phyloP scores from a whole-genome alignment of 2,797 vertebrate species.

The Poecile montanus region DNA sequence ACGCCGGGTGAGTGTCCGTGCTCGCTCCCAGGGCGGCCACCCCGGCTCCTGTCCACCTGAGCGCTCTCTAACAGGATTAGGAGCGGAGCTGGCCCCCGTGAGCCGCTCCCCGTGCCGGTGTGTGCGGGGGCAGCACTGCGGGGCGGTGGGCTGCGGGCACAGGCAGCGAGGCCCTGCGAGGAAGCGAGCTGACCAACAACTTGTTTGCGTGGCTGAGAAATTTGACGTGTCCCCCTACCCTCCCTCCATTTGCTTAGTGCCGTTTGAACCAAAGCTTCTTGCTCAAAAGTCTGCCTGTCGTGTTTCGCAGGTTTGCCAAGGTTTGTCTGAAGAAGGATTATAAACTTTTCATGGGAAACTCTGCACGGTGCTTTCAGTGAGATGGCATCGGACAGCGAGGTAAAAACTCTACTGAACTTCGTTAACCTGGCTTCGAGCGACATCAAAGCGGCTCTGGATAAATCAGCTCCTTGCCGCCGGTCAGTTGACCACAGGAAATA shows the following conservation, averaged over 20 bases:
- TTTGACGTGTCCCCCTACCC: not conserved
- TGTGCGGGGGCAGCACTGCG: not conserved
- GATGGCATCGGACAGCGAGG: conserved; percentile 97
- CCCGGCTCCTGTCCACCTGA: conserved; percentile 43
- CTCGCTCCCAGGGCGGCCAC: conserved; percentile 49
- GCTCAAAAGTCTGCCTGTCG: not conserved
- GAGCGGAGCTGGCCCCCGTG: not conserved
- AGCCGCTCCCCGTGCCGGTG: not conserved
- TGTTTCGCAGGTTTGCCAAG: conserved; percentile 42
- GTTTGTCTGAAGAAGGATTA: not conserved
- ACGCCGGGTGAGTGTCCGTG: conserved; percentile 4
- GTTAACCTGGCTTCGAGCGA: conserved; percentile 98
- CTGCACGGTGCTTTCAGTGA: not conserved
- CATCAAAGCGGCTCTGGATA: conserved; percentile 97
- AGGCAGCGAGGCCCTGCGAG: accelerated
- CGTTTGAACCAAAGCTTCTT: not conserved
- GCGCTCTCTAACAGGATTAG: conserved; percentile 61
- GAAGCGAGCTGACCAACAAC: not conserved
- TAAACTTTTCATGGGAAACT: conserved; percentile 74
- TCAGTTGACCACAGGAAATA: conserved; percentile 98
- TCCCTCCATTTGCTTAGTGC: not conserved
- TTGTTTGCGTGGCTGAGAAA: not conserved
- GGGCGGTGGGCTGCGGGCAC: not conserved
- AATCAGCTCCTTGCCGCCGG: conserved; percentile 95
- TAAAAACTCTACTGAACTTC: conserved; percentile 96